Conservation (phyloP, 1,140 invertebrate species). For the Chironomus striatipennis region DNA sequence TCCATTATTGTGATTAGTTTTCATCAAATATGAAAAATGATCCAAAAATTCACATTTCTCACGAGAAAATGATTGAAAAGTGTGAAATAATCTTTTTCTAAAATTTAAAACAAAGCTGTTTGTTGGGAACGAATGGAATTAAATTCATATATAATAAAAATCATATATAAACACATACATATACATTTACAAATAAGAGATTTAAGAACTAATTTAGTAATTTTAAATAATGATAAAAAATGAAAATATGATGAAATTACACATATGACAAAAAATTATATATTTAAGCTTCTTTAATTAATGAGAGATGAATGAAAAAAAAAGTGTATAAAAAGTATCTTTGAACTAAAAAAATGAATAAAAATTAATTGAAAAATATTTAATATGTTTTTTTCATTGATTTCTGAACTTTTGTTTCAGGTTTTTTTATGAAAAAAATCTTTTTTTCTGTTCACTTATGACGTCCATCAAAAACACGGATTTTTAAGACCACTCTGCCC, state of each 20-base stretch:
- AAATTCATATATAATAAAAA: background rate
- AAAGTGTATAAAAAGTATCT: background rate
- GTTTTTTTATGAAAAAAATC: too few species aligned
- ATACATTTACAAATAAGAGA: background rate
- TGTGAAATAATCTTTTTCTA: background rate
- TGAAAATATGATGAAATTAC: background rate
- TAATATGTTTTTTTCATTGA: background rate
- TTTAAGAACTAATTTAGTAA: background rate
- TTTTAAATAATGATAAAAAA: background rate
- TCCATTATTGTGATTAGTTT: too few species aligned
- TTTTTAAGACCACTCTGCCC: too few species aligned
- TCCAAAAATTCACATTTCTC: too few species aligned
- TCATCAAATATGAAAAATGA: too few species aligned
- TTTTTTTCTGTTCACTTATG: too few species aligned
- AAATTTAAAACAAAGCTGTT: background rate
- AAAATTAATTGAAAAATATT: background rate
- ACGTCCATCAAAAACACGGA: too few species aligned
- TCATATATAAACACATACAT: background rate
- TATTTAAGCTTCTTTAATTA: constrained; percentile 9
- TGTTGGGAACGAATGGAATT: background rate
- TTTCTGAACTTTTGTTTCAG: too few species aligned
- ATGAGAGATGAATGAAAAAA: background rate
- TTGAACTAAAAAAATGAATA: constrained; percentile 2
- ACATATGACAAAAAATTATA: background rate
- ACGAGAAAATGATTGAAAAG: too few species aligned